Base-by-base conservation (phyloP, 2,113 vertebrate genomes). In the Arvicanthis niloticus region DNA sequence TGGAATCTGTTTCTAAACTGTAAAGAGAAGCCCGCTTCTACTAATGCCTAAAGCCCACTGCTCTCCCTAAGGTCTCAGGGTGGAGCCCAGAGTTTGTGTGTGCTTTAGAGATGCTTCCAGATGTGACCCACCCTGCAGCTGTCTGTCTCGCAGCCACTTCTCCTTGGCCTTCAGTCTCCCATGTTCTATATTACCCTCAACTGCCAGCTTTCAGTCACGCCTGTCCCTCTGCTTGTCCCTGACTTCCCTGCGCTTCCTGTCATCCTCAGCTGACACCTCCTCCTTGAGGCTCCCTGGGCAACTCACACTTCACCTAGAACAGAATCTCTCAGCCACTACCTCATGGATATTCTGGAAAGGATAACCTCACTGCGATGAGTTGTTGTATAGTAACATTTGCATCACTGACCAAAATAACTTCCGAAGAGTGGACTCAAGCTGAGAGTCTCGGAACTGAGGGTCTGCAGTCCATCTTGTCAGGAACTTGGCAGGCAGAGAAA, bases 121-220 rank as follows among this genome's bases (percentile, higher is more conserved):
- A 85, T 17, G 22, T 0, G 45, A 7, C 53, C 51, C 19, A n/a
- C 19, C 58, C 80, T 19, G 7, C 26, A 62, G 82, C 53, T 1
- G 1, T 29, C 68, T 9, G 19, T 45, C 78, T 77, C 80, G 91
- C 62, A 31, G 29, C 11, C 17, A 1, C 73, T 26, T 91, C 13
- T 51, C 5, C 9, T 16, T 3, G 17, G 65, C 73, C 67, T 81
- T 62, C n/a, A 56, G 75, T 37, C 9, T 1, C 16, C 13, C 22
- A 3, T 8, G 22, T 5, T 45, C 11, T 31, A 1, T 16, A 5
- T 0, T 37, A n/a, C 42, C 2, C 4, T 0, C 19, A 26, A 7
- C 2, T 19, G 42, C 53, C 16, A 26, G 56, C 17, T 65, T 48
- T 45, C 17, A 24, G 19, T 62, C 40, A 53, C 4, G 21, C 24